A percentile compares a stretch with the other conserved stretches of the same genome.
Evolutionary conservation across 2,888 invertebrate genomes (phyloP).

Genomic region (Hyposoter dolosus): DNA sequence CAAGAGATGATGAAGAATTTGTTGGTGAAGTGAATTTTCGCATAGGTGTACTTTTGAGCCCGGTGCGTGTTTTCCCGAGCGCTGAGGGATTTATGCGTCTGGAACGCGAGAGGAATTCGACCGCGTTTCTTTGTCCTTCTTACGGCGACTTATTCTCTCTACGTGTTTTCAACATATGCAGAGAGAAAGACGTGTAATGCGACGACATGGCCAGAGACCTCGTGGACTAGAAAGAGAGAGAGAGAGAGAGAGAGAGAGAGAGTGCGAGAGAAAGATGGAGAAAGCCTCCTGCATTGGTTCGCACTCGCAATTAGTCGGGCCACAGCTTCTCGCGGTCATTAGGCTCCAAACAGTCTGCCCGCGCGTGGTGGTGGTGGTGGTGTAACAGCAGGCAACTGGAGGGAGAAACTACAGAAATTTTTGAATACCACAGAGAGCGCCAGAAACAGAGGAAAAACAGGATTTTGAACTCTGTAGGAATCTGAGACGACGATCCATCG

Average conservation of each 20-base stretch:
- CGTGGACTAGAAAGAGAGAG: not conserved
- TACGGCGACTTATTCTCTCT: slow-evolving; percentile 51
- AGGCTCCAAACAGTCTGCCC: slow-evolving; percentile 63
- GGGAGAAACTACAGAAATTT: slow-evolving; percentile 41
- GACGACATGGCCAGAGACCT: slow-evolving; percentile 1
- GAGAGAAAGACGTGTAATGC: slow-evolving; percentile 8
- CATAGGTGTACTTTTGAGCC: slow-evolving; percentile 69
- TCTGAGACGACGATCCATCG: slow-evolving; percentile 39
- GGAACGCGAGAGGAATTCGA: slow-evolving; percentile 76
- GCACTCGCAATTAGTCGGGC: slow-evolving; percentile 64
- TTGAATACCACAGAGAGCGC: slow-evolving; percentile 13
- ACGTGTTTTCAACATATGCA: slow-evolving; percentile 42
- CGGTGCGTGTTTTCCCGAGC: slow-evolving; percentile 60
- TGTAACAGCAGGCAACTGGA: slow-evolving; percentile 19
- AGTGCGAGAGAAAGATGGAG: not conserved
- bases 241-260: not conserved
- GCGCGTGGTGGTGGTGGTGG: not conserved
- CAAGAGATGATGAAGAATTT: slow-evolving; percentile 51
- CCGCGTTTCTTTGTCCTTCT: slow-evolving; percentile 75
- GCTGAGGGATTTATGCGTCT: slow-evolving; percentile 82
- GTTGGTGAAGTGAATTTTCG: slow-evolving; percentile 57
- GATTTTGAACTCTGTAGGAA: slow-evolving; percentile 63
- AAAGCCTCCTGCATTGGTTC: slow-evolving; percentile 58
- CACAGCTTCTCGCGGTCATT: slow-evolving; percentile 63
- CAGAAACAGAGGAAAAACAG: slow-evolving; percentile 50